Evolutionary conservation across 2,113 vertebrate species (phyloP).

Genomic region (Galbula dea): DNA sequence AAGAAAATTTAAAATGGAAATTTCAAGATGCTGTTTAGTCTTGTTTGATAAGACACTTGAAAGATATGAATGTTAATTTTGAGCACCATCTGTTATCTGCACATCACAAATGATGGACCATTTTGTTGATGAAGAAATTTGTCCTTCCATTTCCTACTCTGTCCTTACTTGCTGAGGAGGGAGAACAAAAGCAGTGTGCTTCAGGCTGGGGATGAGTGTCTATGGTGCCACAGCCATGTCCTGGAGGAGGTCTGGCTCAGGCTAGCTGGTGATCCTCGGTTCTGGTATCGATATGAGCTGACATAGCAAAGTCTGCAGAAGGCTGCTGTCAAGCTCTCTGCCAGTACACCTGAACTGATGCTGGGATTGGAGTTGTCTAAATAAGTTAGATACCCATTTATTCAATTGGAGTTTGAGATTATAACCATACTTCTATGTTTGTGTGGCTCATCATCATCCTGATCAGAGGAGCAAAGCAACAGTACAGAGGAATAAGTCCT

Average conservation of each 20-base stretch:
- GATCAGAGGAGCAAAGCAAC: not conserved
- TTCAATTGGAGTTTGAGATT: not conserved
- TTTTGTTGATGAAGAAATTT: slow-evolving; percentile 1
- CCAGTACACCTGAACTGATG: not conserved
- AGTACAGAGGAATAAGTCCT: not conserved
- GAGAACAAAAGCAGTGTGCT: not conserved
- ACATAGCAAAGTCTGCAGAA: not conserved
- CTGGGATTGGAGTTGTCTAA: not conserved
- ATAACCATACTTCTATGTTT: not conserved
- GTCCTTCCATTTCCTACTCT: not conserved
- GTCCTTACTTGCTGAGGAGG: not conserved
- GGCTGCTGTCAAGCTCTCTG: not conserved
- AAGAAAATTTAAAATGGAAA: slow-evolving; percentile 45
- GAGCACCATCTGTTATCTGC: slow-evolving; percentile 23
- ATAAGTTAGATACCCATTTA: not conserved
- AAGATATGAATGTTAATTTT: slow-evolving; percentile 44
- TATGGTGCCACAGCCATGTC: fast-evolving
- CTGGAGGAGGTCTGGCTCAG: not conserved
- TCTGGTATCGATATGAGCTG: fast-evolving
- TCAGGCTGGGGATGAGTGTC: not conserved
- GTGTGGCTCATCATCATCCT: not conserved
- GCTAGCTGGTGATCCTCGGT: fast-evolving
- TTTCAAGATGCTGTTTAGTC: slow-evolving; percentile 59
- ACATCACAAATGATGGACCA: not conserved
- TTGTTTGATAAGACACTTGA: slow-evolving; percentile 59